A percentile compares a stretch with the other conserved stretches of the same genome.
Conservation (phyloP, 2,888 invertebrate genomes). For the Mantis religiosa region DNA sequence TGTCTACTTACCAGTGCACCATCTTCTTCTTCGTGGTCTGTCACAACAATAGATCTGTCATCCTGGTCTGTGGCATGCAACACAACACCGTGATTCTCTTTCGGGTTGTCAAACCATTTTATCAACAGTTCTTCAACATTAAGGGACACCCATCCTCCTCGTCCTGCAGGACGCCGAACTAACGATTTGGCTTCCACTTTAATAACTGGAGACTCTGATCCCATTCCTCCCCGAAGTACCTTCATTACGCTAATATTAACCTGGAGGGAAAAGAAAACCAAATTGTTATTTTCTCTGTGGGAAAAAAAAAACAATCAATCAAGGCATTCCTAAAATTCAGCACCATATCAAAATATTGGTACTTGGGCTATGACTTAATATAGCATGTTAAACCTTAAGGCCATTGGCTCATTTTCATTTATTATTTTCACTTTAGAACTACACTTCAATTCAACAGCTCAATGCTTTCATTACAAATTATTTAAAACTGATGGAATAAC, state of each 20-base stretch:
- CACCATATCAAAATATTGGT: no score
- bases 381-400: no score
- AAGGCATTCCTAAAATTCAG: no score
- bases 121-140: slow-evolving; percentile 71
- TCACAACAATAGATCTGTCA: slow-evolving; percentile 50
- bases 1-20: slow-evolving; percentile 46
- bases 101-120: slow-evolving; percentile 71
- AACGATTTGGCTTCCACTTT: slow-evolving; percentile 48
- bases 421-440: no score
- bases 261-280: not conserved
- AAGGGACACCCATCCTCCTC: slow-evolving; percentile 68
- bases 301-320: no score
- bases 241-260: slow-evolving; percentile 6
- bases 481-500: no score
- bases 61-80: slow-evolving; percentile 52
- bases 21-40: slow-evolving; percentile 57
- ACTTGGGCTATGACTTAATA: no score
- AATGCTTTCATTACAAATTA: no score
- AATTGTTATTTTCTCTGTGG: not conserved
- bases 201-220: slow-evolving; percentile 47
- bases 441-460: no score
- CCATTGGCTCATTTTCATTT: no score
- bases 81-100: slow-evolving; percentile 71
- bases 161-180: slow-evolving; percentile 42
- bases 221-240: not conserved